Percentiles rank a stretch among this genome's conserved stretches.
These are phyloP conservation scores for Channallabes apus DNA, from an alignment of 2,797 vertebrate species.

Conservation along the genomic window DNA sequence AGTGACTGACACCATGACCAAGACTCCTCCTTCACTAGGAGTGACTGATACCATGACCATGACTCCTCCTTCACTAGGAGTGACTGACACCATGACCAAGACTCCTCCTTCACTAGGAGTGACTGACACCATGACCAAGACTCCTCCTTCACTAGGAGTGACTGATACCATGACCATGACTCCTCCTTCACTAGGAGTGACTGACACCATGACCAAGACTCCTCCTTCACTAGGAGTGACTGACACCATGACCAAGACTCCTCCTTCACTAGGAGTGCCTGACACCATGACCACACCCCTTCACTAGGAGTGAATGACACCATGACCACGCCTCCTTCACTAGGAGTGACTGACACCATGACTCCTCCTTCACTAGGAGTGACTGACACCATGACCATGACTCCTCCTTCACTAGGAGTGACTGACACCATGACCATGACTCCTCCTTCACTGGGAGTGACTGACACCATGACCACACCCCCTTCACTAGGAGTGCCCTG, in stretches of 20 bases:
- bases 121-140: background rate
- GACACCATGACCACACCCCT: background rate
- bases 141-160: background rate
- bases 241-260: background rate
- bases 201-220: background rate
- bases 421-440: too few species aligned
- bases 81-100: too few species aligned
- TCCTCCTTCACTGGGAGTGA: background rate
- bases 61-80: too few species aligned
- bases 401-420: background rate
- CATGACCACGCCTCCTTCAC: too few species aligned
- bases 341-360: too few species aligned
- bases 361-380: background rate
- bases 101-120: too few species aligned
- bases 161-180: too few species aligned
- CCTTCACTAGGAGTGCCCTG: too few species aligned
- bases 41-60: too few species aligned
- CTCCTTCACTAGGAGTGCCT: background rate
- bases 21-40: too few species aligned
- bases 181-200: background rate
- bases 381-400: background rate
- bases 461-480: too few species aligned
- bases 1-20: too few species aligned
- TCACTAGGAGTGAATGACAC: background rate
- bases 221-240: background rate